A percentile compares a stretch with the other conserved stretches of the same genome.
Conservation (phyloP, 2,888 invertebrate genomes). For the Notocelia uddmanniana region DNA sequence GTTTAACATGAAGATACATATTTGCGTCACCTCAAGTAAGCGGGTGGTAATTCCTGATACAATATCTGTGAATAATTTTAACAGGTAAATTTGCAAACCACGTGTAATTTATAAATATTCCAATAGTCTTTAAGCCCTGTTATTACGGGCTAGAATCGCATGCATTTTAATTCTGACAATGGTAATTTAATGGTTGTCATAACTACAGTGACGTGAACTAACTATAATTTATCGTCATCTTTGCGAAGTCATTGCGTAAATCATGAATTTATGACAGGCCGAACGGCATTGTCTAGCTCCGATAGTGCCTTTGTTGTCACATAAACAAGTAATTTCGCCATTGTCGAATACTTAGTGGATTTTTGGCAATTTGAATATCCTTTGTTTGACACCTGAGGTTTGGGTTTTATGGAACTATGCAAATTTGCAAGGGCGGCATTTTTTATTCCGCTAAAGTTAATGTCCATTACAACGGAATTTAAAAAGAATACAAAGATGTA, state of each 20-base stretch:
- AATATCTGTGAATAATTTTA: conserved; percentile 82
- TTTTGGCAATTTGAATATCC: conserved; percentile 48
- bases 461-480: not conserved
- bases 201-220: conserved; percentile 74
- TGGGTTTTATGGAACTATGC: conserved; percentile 29
- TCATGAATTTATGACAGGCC: conserved; percentile 84
- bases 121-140: conserved; percentile 41
- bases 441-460: not conserved
- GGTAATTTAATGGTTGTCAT: conserved; percentile 55
- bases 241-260: conserved; percentile 82
- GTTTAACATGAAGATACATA: conserved; percentile 62
- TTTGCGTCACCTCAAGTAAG: conserved; percentile 77
- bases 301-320: conserved; percentile 64
- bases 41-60: conserved; percentile 79
- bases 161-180: conserved; percentile 26
- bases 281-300: conserved; percentile 73
- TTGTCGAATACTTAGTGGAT: conserved; percentile 57
- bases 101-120: conserved; percentile 41
- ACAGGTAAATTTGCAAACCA: conserved; percentile 56
- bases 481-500: not conserved
- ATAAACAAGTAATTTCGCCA: conserved; percentile 69
- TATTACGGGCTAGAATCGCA: conserved; percentile 58
- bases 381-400: conserved; percentile 53
- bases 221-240: conserved; percentile 82
- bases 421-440: conserved; percentile 18